Base-by-base conservation (phyloP, 2,113 vertebrate species). In the Semicossyphus pulcher region DNA sequence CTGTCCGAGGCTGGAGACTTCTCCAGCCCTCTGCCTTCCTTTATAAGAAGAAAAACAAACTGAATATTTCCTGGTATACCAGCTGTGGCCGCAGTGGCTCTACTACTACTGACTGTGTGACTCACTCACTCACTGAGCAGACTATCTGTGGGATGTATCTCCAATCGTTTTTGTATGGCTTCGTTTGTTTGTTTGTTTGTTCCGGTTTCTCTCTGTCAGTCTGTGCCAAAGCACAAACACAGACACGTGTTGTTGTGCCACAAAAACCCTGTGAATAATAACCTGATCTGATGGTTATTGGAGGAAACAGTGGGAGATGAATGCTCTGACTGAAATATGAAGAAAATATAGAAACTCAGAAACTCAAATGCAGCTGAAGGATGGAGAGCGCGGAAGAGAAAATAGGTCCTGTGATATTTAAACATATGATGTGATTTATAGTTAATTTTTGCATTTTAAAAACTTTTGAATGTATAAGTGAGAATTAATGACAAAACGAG, bases 21-120 rank as follows among this genome's bases (percentile, higher is more conserved):
- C 94, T 82, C 83, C 93, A 95, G 95, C 94, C 94, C 95, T 91
- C 94, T 95, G 95, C 95, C 96, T 96, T 96, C 95, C 94, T 96
- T 96, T 96, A 94, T 94, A 94, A 88, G 91, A 95, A 95, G 89
- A 93, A 48, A 28, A 71, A 66, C 41, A 60, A 57, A 32, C 60
- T 91, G 93, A 88, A 93, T 65, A 88, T 95, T 90, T 95, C 95
- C 89, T 94, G 92, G 91, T 94, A 44, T n/a, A 95, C 95, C 94
- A 96, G 95, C 94, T 95, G 93, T 94, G 93, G 86, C 88, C 89
- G 80, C 94, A 95, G 91, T 95, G 95, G 94, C 94, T 95, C 3
- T 32, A 54, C 53, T 78, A 47, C 95, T 94, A 93, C 48, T 51
- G 32, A 61, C 95, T 94, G 68, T 95, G 92, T 91, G 78, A 89